phyloP scores from a whole-genome alignment of 1,140 invertebrate genomes.

The Dendrolimus punctatus region DNA sequence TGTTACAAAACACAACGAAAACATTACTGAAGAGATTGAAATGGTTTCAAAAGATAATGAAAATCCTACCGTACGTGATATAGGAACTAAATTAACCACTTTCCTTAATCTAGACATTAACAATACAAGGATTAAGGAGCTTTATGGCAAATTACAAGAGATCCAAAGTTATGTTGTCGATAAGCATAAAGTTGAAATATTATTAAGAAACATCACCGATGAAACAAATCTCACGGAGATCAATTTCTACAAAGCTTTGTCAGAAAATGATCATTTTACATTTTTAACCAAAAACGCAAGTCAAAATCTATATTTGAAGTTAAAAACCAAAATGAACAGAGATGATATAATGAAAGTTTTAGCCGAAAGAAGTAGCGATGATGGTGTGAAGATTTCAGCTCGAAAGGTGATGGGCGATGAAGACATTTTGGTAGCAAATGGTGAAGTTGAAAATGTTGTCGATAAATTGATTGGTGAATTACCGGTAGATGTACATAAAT shows the following conservation, averaged over 20 bases:
- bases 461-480: conserved; percentile 41
- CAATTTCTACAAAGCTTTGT: conserved; percentile 41
- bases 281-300: conserved; percentile 25
- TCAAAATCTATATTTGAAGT: conserved; percentile 42
- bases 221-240: conserved; percentile 36
- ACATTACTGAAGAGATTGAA: no score
- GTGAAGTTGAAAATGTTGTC: conserved; percentile 28
- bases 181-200: conserved; percentile 28
- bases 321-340: conserved; percentile 56
- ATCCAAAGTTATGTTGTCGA: conserved; percentile 41
- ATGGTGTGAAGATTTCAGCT: conserved; percentile 29
- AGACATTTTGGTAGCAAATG: conserved; percentile 10
- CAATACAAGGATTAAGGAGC: conserved; percentile 29
- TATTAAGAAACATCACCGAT: conserved; percentile 32
- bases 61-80: no score
- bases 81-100: no score
- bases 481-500: conserved; percentile 38
- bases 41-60: no score
- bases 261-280: conserved; percentile 36
- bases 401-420: conserved; percentile 32
- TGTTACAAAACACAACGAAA: no score
- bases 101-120: conserved; percentile 16
- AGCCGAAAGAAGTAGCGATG: conserved; percentile 21
- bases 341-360: conserved; percentile 50
- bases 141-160: conserved; percentile 37